phyloP scores from a whole-genome alignment of 2,888 invertebrate species.

The Hermaeophaga mercurialis region DNA sequence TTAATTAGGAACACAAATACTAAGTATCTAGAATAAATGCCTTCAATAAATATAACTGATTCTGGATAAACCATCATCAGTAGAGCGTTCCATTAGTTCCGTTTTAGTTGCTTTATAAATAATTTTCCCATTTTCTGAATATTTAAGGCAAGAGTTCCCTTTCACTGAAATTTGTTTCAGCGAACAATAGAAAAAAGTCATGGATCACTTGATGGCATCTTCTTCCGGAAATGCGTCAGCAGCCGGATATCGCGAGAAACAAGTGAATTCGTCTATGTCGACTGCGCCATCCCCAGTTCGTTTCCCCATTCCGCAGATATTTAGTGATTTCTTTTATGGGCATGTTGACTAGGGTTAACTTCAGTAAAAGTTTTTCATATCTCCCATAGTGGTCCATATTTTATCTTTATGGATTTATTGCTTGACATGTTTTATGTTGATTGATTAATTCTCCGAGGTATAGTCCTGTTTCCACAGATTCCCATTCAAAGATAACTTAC shows the following conservation, averaged over 20 bases:
- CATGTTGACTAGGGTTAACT: slow-evolving; percentile 43
- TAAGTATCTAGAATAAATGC: no score
- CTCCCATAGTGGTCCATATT: slow-evolving; percentile 36
- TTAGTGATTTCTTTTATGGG: slow-evolving; percentile 45
- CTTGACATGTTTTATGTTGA: slow-evolving; percentile 33
- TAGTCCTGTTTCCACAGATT: background rate
- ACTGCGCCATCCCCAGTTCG: slow-evolving; percentile 15
- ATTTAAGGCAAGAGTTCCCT: slow-evolving; percentile 27
- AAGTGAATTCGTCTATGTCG: slow-evolving; percentile 33
- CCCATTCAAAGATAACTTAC: background rate
- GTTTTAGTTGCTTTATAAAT: background rate
- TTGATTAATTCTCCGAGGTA: slow-evolving; percentile 27
- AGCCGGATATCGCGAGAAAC: slow-evolving; percentile 43
- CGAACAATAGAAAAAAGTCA: slow-evolving; percentile 39
- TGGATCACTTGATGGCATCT: slow-evolving; percentile 38
- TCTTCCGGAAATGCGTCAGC: slow-evolving; percentile 47
- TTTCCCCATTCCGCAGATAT: slow-evolving; percentile 37
- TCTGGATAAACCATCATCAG: no score
- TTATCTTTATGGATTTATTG: slow-evolving; percentile 39
- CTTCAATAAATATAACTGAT: no score
- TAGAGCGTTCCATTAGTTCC: background rate
- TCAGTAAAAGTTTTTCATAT: slow-evolving; percentile 38
- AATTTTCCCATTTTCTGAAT: slow-evolving; percentile 27
- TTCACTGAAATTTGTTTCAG: slow-evolving; percentile 34
- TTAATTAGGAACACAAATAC: no score